These are phyloP conservation scores for Drosophila leonis DNA, from an alignment of 2,888 invertebrate genomes.

Conservation along the genomic window DNA sequence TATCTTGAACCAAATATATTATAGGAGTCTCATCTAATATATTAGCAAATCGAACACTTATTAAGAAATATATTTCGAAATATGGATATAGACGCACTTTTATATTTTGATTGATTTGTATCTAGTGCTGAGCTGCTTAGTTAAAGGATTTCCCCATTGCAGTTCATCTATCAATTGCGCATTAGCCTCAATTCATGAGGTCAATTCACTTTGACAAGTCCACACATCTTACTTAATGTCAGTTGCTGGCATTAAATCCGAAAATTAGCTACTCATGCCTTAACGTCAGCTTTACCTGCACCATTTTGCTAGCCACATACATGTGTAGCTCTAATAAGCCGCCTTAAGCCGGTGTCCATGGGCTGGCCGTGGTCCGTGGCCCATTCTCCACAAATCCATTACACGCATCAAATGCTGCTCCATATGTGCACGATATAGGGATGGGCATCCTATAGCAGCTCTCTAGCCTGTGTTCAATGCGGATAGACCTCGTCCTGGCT, in stretches of 20 bases:
- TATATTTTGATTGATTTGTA: background rate
- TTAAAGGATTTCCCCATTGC: background rate
- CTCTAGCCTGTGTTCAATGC: conserved; percentile 22
- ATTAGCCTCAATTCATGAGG: conserved; percentile 35
- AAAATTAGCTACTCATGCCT: conserved; percentile 54
- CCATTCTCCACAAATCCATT: conserved; percentile 45
- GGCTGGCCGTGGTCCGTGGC: conserved; percentile 2
- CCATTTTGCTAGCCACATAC: conserved; percentile 44
- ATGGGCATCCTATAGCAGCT: conserved; percentile 7
- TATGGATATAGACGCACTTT: fast-evolving
- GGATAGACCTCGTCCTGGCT: conserved; percentile 36
- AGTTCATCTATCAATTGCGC: conserved; percentile 23
- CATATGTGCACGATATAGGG: conserved; percentile 6
- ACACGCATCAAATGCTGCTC: conserved; percentile 56
- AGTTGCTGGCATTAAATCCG: conserved; percentile 35
- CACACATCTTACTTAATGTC: conserved; percentile 33
- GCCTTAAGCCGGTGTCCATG: conserved; percentile 66
- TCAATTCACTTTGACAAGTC: conserved; percentile 45
- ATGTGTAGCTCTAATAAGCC: conserved; percentile 65
- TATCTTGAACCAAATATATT: background rate
- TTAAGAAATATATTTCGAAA: background rate
- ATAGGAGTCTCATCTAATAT: no score
- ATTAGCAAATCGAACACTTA: background rate
- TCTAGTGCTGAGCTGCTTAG: background rate
- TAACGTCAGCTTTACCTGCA: conserved; percentile 33